Evolutionary conservation across 1,140 invertebrate species (phyloP).

Genomic region (Drosophila insularis): DNA sequence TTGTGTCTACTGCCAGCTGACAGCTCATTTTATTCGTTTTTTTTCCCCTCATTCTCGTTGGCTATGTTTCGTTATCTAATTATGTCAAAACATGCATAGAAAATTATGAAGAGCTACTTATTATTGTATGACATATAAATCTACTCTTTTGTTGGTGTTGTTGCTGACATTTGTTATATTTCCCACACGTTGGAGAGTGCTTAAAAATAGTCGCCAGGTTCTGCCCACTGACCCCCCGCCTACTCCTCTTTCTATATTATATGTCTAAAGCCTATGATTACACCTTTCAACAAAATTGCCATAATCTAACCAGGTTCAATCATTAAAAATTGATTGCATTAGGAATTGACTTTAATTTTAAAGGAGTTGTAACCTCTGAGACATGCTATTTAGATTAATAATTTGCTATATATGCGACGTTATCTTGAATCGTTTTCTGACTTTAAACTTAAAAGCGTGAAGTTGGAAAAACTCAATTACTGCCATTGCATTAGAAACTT

Average conservation of each 20-base stretch:
- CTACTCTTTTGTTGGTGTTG: constrained; percentile 14
- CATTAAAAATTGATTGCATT: not conserved
- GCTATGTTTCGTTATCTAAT: constrained; percentile 32
- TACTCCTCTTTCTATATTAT: not conserved
- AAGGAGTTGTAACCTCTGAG: too few relatives aligned
- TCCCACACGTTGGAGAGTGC: constrained; percentile 38
- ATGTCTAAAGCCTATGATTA: not conserved
- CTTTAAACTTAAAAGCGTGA: too few relatives aligned
- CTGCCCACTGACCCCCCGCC: constrained; percentile 7
- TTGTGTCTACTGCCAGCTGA: constrained; percentile 16
- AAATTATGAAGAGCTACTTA: constrained; percentile 32
- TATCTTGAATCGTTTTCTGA: too few relatives aligned
- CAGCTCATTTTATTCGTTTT: constrained; percentile 20
- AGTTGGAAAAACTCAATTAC: too few relatives aligned
- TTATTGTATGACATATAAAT: constrained; percentile 36
- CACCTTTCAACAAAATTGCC: constrained; percentile 1
- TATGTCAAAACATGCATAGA: constrained; percentile 31
- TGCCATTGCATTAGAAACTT: too few relatives aligned
- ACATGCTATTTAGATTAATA: too few relatives aligned
- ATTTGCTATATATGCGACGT: too few relatives aligned
- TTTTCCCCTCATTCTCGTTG: not conserved
- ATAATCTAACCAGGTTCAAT: not conserved
- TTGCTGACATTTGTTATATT: constrained; percentile 48
- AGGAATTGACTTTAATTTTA: not conserved
- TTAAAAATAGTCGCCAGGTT: constrained; percentile 16